Base-by-base conservation (phyloP, 2,113 vertebrate genomes). In the Tringa solitaria region DNA sequence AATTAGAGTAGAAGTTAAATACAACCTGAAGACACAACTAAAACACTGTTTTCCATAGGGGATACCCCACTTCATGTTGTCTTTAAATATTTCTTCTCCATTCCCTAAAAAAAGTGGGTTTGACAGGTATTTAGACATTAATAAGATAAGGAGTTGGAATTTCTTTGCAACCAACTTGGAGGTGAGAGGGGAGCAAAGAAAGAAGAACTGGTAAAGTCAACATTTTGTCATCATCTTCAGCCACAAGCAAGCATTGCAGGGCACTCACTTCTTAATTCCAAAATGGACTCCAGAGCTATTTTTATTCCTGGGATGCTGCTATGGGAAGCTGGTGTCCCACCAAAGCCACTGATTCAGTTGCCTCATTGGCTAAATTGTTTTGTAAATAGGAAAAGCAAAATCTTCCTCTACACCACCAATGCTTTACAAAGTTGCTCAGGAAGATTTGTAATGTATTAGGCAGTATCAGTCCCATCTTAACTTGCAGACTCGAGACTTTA, bases 301-400 rank as follows among this genome's bases (percentile, higher is more conserved):
- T 92, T 65, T 67, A 26, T 35, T 85, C 77, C 80, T 92, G 43
- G 10, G 51, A 41, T 45, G 35, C 37, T 2, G 5, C 16, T 74
- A 54, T 48, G n/a, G n/a, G 32, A 37, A 73, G 33, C 0, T 16
- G 19, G 10, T 81, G 45, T 56, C 39, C 65, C 76, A 82, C 30
- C 30, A 88, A 94, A 86, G 35, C 43, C 67, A 65, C 12, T 75
- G 37, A 56, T 81, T 79, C 48, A 37, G 30, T 75, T 89, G 54
- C 32, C 27, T 84, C 2, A 0, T 51, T 73, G 27, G 26, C 56
- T 85, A 51, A 75, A 79, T 24, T 80, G 32, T 69, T 77, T 64
- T 82, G 72, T 89, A 90, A 95, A 70, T 37, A 85, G 61, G 39
- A 92, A 83, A 96, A 93, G 14, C 10, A 87, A 90, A 87, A 90